Evolutionary conservation across 2,797 vertebrate species (phyloP).

Genomic region (Clarias platycephalus): DNA sequence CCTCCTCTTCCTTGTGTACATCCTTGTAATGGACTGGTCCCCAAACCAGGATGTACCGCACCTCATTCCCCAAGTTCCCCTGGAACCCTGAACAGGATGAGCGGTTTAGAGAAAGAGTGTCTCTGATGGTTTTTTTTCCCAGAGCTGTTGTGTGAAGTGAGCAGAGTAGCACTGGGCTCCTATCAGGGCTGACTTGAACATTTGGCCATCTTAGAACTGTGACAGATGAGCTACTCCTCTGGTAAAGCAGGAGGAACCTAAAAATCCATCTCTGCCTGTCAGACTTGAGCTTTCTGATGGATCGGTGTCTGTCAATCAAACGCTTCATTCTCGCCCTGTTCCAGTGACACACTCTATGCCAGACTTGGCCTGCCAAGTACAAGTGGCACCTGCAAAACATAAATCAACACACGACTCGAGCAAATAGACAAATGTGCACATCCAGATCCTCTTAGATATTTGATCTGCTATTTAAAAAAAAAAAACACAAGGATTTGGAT

Average conservation of each 20-base stretch:
- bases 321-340: conserved; percentile 41
- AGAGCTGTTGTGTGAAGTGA: conserved; percentile 4
- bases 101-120: too few species aligned
- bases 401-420: conserved; percentile 22
- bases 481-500: too few species aligned
- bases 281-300: conserved; percentile 62
- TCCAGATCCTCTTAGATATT: not conserved
- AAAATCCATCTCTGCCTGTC: conserved; percentile 67
- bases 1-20: too few species aligned
- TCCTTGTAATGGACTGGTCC: too few species aligned
- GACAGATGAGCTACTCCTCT: conserved; percentile 67
- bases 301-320: conserved; percentile 47
- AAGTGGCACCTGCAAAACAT: conserved; percentile 24
- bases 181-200: conserved; percentile 66
- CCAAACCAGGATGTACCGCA: too few species aligned
- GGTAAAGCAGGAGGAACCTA: conserved; percentile 54
- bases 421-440: conserved; percentile 24
- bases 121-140: not conserved
- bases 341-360: not conserved
- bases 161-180: conserved; percentile 39
- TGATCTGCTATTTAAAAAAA: not conserved
- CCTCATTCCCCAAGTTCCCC: too few species aligned
- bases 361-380: conserved; percentile 15
- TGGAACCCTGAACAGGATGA: too few species aligned
- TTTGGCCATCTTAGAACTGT: conserved; percentile 64